phyloP scores from a whole-genome alignment of 53 echinoderm and acorn worm species.

The Stichopus horrens region DNA sequence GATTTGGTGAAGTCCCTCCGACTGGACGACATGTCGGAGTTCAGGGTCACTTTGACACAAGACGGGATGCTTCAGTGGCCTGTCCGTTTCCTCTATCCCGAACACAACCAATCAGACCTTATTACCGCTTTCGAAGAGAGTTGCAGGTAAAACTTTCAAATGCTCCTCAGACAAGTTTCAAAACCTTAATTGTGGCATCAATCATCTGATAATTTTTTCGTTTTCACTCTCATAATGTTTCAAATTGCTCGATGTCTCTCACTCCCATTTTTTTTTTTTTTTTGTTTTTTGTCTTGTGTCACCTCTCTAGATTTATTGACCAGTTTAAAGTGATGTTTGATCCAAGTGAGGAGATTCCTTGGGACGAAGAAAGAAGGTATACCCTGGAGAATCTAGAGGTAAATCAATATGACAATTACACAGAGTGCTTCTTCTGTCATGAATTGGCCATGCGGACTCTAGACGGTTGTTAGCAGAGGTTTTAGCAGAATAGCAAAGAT shows the following conservation, averaged over 20 bases:
- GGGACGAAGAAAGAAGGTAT: constrained; percentile 73
- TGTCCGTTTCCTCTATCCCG: constrained; percentile 90
- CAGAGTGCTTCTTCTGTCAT: no score
- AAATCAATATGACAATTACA: not conserved
- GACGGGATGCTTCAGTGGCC: constrained; percentile 83
- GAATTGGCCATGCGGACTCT: no score
- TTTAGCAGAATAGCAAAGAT: no score
- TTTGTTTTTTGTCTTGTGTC: not conserved
- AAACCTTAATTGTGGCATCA: no score
- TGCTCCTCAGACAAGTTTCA: not conserved
- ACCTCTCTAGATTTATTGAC: constrained; percentile 69
- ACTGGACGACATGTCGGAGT: constrained; percentile 22
- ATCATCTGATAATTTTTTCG: not conserved
- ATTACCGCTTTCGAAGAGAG: constrained; percentile 86
- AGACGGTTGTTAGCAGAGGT: no score
- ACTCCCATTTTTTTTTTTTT: not conserved
- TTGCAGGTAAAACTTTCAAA: constrained; percentile 53
- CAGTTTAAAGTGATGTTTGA: constrained; percentile 81
- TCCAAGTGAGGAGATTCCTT: constrained; percentile 59
- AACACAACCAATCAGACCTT: constrained; percentile 80
- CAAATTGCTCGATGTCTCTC: not conserved
- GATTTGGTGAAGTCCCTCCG: constrained; percentile 5
- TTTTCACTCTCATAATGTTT: not conserved
- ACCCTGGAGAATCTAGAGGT: constrained; percentile 68
- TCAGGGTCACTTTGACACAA: constrained; percentile 61